These are phyloP conservation scores for Drosophila incognita DNA, from an alignment of 2,888 invertebrate species.

Conservation along the genomic window DNA sequence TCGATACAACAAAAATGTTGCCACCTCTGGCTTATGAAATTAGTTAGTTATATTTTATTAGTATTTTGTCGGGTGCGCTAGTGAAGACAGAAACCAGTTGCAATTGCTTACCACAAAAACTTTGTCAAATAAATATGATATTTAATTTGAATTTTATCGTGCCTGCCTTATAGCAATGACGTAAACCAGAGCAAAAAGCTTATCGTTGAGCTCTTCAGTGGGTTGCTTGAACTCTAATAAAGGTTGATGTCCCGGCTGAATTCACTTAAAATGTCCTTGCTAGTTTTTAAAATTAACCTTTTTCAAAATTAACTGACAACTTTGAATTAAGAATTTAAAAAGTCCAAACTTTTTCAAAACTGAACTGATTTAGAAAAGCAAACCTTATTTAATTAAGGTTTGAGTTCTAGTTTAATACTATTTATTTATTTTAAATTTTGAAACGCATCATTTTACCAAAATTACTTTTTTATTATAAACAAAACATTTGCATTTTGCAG, in stretches of 20 bases:
- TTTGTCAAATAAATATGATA: too few relatives aligned
- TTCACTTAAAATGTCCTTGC: neutral
- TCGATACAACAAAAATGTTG: neutral
- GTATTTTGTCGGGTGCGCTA: too few relatives aligned
- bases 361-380: neutral
- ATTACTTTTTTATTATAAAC: neutral
- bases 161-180: neutral
- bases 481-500: neutral
- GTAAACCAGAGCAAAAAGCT: slow-evolving; percentile 3
- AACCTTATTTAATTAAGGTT: neutral
- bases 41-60: neutral
- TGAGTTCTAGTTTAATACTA: neutral
- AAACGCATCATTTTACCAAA: neutral
- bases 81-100: too few relatives aligned
- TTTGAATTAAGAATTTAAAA: neutral
- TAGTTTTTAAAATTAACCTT: neutral
- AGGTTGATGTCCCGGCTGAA: neutral
- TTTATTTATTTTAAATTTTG: neutral
- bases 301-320: neutral
- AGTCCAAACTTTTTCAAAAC: neutral
- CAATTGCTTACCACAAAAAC: too few relatives aligned
- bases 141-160: neutral
- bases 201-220: neutral
- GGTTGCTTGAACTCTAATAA: neutral
- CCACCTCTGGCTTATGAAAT: neutral